Evolutionary conservation across 2,888 invertebrate genomes (phyloP), one percentile per base, ranked within the genome.

Genomic region (Melanargia galathea): DNA sequence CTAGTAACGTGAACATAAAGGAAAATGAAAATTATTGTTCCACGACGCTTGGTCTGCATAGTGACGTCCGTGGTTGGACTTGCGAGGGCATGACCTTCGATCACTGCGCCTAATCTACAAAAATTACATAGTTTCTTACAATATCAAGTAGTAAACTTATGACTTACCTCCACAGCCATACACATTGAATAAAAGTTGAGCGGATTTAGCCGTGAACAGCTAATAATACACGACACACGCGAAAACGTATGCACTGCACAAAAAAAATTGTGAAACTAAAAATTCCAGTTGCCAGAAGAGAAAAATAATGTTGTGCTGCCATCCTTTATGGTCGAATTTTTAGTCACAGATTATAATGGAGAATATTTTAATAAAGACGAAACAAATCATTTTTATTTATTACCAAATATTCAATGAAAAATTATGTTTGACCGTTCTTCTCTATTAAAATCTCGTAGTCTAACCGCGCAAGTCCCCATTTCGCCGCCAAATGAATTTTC

Each of bases 161-260:
- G 52, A 93, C 95, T 94, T 91, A 95, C 95, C 95, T 93, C 94
- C 94, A 95, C 95, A 95, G 95, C 95, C 95, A 95, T 95, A 95
- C 95, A 95, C 95, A 95, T 95, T 95, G 93, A 94, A 93, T 93
- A 86, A 86, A 81, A 90, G 85, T 88, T 87, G 88, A 90, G 88
- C 89, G 90, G 93, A 92, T 92, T 92, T 92, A 92, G 92, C 92
- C 92, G 92, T 89, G 87, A 89, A 84, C 86, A 91, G 90, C 89
- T 80, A 82, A 83, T 68, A 87, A 91, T 83, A 84, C 77, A 85
- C 86, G 73, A 87, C 89, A 90, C 91, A 91, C 91, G 87, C 84
- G 67, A 75, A 83, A 86, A 90, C 91, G 91, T 87, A 88, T 88
- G 85, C 90, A 75, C 80, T 66, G 88, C 90, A 89, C 90, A 86